A percentile compares a stretch with the other conserved stretches of the same genome.
phyloP scores from a whole-genome alignment of 2,888 invertebrate genomes.

The Trissolcus brochymenae region DNA sequence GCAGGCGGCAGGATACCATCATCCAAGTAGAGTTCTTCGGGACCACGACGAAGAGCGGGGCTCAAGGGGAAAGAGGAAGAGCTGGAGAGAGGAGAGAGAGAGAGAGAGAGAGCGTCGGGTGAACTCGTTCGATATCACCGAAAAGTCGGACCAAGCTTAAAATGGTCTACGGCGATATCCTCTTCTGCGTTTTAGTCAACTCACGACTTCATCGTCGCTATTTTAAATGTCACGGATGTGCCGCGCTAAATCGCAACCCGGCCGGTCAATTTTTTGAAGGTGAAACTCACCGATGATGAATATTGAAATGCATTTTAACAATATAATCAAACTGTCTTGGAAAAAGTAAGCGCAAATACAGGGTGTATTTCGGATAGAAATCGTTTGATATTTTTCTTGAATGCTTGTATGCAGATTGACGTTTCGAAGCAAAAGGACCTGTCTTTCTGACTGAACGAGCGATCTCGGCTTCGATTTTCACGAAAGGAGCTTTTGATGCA shows the following conservation, averaged over 20 bases:
- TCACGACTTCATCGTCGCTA: constrained; percentile 5
- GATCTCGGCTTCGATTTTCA: neutral
- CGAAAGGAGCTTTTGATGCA: constrained; percentile 33
- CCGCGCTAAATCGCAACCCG: neutral
- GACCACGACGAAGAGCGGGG: constrained; percentile 58
- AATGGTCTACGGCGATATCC: constrained; percentile 35
- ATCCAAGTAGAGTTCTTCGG: constrained; percentile 74
- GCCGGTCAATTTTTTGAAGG: neutral
- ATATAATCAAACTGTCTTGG: neutral
- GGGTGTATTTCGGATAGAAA: neutral
- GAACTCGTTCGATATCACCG: constrained; percentile 69
- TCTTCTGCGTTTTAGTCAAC: constrained; percentile 8
- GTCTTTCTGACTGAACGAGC: neutral
- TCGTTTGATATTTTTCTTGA: neutral
- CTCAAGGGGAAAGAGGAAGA: constrained; percentile 45
- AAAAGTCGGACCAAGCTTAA: constrained; percentile 66
- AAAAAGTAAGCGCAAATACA: neutral
- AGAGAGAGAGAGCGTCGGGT: constrained; percentile 59
- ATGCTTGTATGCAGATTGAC: neutral
- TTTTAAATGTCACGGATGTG: constrained; percentile 6
- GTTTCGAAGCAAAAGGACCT: neutral
- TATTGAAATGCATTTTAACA: neutral
- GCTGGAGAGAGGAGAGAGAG: constrained; percentile 57
- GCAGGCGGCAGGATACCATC: constrained; percentile 74
- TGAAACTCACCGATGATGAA: neutral